Evolutionary conservation across 1,140 invertebrate species (phyloP).

Genomic region (Drosophila kohkoa): DNA sequence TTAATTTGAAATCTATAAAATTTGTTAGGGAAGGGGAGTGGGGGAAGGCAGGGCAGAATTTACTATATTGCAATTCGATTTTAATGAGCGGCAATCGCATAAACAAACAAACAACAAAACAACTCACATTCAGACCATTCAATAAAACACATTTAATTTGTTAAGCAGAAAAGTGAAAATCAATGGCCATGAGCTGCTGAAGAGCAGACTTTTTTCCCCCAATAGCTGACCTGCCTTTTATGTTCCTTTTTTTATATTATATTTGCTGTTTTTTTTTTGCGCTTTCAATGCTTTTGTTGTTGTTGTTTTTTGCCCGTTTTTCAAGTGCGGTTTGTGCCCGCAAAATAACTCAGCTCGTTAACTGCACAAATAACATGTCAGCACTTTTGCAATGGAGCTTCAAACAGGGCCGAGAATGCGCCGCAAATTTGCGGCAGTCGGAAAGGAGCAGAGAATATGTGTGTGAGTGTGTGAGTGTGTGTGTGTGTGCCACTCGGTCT

Average conservation of each 20-base stretch:
- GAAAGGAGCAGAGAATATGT: slow-evolving; percentile 3
- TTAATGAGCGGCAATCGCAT: slow-evolving; percentile 75
- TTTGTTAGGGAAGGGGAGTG: not conserved
- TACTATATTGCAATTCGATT: slow-evolving; percentile 68
- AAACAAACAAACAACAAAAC: slow-evolving; percentile 70
- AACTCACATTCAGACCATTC: slow-evolving; percentile 20
- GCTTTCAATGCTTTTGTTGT: slow-evolving; percentile 41
- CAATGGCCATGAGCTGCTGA: slow-evolving; percentile 36
- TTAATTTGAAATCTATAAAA: slow-evolving; percentile 36
- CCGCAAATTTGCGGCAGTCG: slow-evolving; percentile 69
- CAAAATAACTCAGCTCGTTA: slow-evolving; percentile 80
- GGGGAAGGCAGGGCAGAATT: not conserved
- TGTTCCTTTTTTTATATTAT: slow-evolving; percentile 43
- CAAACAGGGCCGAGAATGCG: slow-evolving; percentile 60
- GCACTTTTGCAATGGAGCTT: slow-evolving; percentile 77
- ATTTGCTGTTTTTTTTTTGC: slow-evolving; percentile 17
- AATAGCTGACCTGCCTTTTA: slow-evolving; percentile 31
- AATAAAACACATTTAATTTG: slow-evolving; percentile 65
- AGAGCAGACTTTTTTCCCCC: slow-evolving; percentile 9
- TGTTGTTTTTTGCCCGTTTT: slow-evolving; percentile 36
- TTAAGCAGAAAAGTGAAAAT: slow-evolving; percentile 68
- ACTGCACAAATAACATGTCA: slow-evolving; percentile 82
- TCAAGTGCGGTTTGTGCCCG: slow-evolving; percentile 77
- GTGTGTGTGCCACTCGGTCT: slow-evolving; percentile 14
- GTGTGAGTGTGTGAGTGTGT: no score